These are phyloP conservation scores for Pammene fasciana DNA, from an alignment of 2,888 invertebrate genomes.

Conservation along the genomic window DNA sequence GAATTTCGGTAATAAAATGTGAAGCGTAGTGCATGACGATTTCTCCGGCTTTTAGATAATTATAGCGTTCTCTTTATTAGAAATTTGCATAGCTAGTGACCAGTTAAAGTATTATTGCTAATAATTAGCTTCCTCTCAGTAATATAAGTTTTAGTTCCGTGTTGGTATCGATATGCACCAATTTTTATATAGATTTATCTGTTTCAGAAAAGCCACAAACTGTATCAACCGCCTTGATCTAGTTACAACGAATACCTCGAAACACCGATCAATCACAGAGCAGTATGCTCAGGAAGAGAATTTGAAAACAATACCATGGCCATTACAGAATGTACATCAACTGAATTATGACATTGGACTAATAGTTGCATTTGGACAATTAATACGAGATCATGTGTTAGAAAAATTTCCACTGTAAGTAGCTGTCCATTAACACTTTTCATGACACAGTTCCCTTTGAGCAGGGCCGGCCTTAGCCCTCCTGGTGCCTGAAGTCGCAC, in stretches of 20 bases:
- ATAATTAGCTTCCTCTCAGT: not conserved
- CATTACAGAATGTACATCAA: slow-evolving; percentile 68
- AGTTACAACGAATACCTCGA: slow-evolving; percentile 86
- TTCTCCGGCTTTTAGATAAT: too few species aligned
- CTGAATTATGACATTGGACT: slow-evolving; percentile 91
- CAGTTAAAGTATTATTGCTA: not conserved
- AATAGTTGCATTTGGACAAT: slow-evolving; percentile 96
- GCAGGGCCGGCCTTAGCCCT: too few species aligned
- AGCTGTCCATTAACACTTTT: slow-evolving; percentile 19
- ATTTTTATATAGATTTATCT: slow-evolving; percentile 11
- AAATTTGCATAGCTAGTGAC: too few species aligned
- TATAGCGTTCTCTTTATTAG: too few species aligned
- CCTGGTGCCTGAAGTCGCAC: too few species aligned
- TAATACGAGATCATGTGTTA: slow-evolving; percentile 91
- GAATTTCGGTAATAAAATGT: slow-evolving; percentile 84
- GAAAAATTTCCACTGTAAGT: slow-evolving; percentile 91
- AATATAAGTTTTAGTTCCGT: not conserved
- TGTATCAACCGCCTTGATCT: slow-evolving; percentile 85
- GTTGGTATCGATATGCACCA: not conserved
- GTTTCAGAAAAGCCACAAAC: slow-evolving; percentile 79
- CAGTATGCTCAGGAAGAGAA: slow-evolving; percentile 86
- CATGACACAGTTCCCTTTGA: too few species aligned
- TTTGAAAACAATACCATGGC: slow-evolving; percentile 87
- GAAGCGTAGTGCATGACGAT: slow-evolving; percentile 18
- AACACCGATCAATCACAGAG: slow-evolving; percentile 85